Evolutionary conservation across 2,113 vertebrate genomes (phyloP).

Genomic region (Capreolus pygargus): DNA sequence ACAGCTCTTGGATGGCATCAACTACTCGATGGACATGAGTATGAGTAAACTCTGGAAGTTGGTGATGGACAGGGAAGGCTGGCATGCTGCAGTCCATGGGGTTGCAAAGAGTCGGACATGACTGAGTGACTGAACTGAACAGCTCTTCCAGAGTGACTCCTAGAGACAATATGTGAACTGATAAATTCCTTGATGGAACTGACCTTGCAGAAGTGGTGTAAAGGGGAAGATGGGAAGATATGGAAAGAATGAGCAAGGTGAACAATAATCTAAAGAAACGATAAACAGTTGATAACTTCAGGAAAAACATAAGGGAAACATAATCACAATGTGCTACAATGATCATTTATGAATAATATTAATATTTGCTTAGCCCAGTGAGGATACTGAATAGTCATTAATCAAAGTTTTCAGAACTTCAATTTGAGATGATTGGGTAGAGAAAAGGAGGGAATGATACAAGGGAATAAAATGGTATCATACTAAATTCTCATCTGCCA

Average conservation of each 20-base stretch:
- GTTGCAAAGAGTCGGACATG: neutral
- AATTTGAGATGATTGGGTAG: neutral
- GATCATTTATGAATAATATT: neutral
- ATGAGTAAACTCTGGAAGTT: neutral
- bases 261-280: neutral
- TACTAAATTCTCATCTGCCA: neutral
- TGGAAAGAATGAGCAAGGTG: neutral
- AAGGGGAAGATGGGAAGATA: neutral
- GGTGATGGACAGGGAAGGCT: neutral
- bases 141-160: neutral
- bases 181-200: neutral
- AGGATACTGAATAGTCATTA: neutral
- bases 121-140: neutral
- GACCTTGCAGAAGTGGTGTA: neutral
- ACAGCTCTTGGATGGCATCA: neutral
- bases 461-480: neutral
- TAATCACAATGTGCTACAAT: accelerated
- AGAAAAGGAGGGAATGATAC: neutral
- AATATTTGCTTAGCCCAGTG: neutral
- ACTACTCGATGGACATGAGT: neutral
- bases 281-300: neutral
- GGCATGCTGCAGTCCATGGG: neutral
- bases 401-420: neutral
- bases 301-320: neutral
- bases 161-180: neutral